Percentiles rank a stretch among this genome's conserved stretches.
phyloP scores from a whole-genome alignment of 2,113 vertebrate species.

The Pseudorhombus dupliciocellatus region DNA sequence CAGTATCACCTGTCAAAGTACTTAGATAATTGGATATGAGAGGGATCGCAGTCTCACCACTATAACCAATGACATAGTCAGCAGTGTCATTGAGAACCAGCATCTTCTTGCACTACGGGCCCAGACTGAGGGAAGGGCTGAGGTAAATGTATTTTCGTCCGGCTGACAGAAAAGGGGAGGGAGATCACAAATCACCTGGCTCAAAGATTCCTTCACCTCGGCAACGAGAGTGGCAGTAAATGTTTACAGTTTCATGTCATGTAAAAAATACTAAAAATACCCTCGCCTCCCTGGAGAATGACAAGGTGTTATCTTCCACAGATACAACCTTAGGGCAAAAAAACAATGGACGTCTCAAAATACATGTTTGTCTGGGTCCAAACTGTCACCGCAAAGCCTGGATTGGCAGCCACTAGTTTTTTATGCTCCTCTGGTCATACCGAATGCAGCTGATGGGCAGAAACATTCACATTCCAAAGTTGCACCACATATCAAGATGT shows the following conservation, averaged over 20 bases:
- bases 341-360: constrained; percentile 45
- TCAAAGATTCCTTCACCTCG: constrained; percentile 60
- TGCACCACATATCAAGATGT: constrained; percentile 14
- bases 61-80: constrained; percentile 77
- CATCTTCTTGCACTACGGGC: constrained; percentile 72
- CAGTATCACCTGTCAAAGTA: constrained; percentile 90
- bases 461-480: constrained; percentile 25
- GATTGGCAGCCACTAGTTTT: not conserved
- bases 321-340: constrained; percentile 23
- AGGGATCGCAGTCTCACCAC: constrained; percentile 68
- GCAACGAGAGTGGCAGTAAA: constrained; percentile 59
- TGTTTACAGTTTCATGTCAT: constrained; percentile 70
- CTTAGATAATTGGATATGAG: constrained; percentile 84
- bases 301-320: constrained; percentile 61
- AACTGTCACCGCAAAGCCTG: not conserved
- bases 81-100: constrained; percentile 66
- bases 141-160: constrained; percentile 71
- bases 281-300: constrained; percentile 58
- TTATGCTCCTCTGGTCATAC: not conserved
- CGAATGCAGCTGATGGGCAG: not conserved
- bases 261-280: constrained; percentile 80
- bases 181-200: constrained; percentile 77
- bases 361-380: constrained; percentile 9
- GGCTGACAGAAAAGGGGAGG: constrained; percentile 65
- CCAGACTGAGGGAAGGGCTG: constrained; percentile 65